Evolutionary conservation across 2,888 invertebrate species (phyloP), one percentile per base, ranked within the genome.

Genomic region (Furcula furcula): DNA sequence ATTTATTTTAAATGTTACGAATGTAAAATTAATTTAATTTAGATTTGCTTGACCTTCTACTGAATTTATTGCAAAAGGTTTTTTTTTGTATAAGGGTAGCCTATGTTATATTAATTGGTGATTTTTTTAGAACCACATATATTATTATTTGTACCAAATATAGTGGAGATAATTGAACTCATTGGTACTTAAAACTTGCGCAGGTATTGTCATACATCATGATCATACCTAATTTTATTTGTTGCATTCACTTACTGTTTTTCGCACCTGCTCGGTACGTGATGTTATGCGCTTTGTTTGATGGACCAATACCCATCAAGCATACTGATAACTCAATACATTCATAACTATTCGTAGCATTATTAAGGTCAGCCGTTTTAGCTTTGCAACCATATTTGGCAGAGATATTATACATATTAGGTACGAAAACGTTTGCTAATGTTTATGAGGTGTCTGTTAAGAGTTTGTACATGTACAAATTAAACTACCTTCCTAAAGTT

Each of bases 241-340:
- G 34, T 38, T 46, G 46, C 36, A 46, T 38, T 40, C 42, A 43
- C 40, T 14, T 7, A 9, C 36, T 39, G 37, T 49, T 47, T 57
- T 68, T 65, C 50, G 70, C 79, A 78, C 77, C 74, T 76, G 77
- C 43, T 41, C 28, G 28, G 63, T 64, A 72, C 76, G 78, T 74
- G 67, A 46, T 54, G 62, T 44, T 72, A 80, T 77, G 76, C 66
- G 60, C 44, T 48, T 18, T n/a, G n/a, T n/a, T n/a, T 48, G 38
- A 60, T 45, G 44, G 41, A 58, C 36, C 40, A 39, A 36, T 38
- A 62, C 69, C 66, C 62, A 43, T 33, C 52, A 29, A 43, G 72
- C 68, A 76, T 74, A 72, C 62, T 62, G 54, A 70, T 63, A 49
- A 31, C 36, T 22, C 9, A 7, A 23, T 30, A 31, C 37, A 16